phyloP scores from a whole-genome alignment of 1,140 invertebrate species.

The Cydia strobilella region DNA sequence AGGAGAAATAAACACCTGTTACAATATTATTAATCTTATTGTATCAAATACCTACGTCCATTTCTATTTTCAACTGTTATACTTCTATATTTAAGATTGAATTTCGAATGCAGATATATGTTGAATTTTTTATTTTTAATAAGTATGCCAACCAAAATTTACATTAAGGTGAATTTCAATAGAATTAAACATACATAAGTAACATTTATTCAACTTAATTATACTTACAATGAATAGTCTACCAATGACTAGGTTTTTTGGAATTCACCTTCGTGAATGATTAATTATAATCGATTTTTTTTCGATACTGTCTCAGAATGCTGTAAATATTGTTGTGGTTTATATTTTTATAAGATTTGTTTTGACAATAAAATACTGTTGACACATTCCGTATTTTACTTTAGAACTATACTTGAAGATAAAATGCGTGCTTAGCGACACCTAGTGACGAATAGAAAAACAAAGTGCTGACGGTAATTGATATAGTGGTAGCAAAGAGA shows the following conservation, averaged over 20 bases:
- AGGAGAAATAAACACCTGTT: no score
- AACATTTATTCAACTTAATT: no score
- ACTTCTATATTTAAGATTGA: neutral
- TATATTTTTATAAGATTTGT: conserved; percentile 31
- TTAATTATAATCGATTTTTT: conserved; percentile 2
- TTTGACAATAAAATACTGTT: conserved; percentile 27
- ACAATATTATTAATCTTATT: no score
- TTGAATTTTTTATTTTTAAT: neutral
- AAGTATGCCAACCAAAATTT: neutral
- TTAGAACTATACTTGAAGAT: neutral
- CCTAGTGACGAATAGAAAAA: conserved; percentile 1
- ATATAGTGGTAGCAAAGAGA: no score
- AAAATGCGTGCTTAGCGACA: neutral
- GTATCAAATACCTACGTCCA: no score
- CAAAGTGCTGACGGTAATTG: no score
- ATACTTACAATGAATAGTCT: no score
- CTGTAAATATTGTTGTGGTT: conserved; percentile 29
- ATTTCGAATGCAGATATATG: neutral
- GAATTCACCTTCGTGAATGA: neutral
- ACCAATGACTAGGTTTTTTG: neutral
- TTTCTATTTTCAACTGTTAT: no score
- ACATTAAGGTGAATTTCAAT: neutral
- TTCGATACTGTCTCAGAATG: neutral
- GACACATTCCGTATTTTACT: neutral
- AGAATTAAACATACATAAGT: no score